Conservation (phyloP, 2,888 invertebrate genomes). For the Dyspetes luteomarginatus region DNA sequence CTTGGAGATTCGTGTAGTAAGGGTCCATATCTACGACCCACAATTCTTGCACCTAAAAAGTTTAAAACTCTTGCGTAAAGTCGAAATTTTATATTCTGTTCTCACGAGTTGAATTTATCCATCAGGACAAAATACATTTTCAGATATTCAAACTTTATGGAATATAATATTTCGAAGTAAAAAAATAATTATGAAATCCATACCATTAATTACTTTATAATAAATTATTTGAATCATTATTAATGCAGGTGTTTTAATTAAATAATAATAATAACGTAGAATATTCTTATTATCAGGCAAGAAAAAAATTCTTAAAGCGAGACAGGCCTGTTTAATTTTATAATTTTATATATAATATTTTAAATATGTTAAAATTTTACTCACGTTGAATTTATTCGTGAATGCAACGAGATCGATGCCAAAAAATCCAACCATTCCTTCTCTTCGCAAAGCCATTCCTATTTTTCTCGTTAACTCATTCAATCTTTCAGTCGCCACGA, state of each 20-base stretch:
- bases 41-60: conserved; percentile 57
- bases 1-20: conserved; percentile 70
- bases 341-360: too few relatives aligned
- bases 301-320: too few relatives aligned
- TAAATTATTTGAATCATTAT: too few relatives aligned
- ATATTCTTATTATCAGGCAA: too few relatives aligned
- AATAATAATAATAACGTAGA: too few relatives aligned
- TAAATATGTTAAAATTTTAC: conserved; percentile 22
- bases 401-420: conserved; percentile 69
- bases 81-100: not conserved
- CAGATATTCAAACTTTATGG: not conserved
- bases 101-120: not conserved
- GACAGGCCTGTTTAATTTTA: too few relatives aligned
- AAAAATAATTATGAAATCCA: not conserved
- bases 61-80: not conserved
- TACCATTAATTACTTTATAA: too few relatives aligned
- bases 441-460: conserved; percentile 55
- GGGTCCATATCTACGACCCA: conserved; percentile 72
- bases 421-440: conserved; percentile 69
- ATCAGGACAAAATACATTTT: not conserved
- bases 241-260: too few relatives aligned
- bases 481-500: conserved; percentile 48
- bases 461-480: conserved; percentile 55
- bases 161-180: not conserved
- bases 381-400: conserved; percentile 49